Conservation (phyloP, 2,797 vertebrate species). For the Percopsis omiscomaycus region DNA sequence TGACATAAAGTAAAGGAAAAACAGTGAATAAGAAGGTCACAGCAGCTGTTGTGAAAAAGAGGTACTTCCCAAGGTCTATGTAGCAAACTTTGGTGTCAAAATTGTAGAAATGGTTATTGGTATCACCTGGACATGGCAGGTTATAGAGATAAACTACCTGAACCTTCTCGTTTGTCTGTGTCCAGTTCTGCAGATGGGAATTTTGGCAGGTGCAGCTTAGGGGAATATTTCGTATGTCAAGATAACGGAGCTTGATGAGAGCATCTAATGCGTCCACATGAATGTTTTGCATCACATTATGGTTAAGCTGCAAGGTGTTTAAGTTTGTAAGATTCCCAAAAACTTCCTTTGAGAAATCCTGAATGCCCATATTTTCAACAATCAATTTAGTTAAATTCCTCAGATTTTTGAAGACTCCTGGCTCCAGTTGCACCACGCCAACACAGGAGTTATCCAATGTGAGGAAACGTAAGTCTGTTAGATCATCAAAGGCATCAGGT, state of each 20-base stretch:
- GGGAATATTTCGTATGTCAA: constrained; percentile 82
- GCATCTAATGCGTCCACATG: constrained; percentile 61
- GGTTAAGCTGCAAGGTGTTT: constrained; percentile 72
- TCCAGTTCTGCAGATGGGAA: constrained; percentile 80
- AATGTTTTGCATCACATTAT: constrained; percentile 79
- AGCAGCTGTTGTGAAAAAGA: constrained; percentile 73
- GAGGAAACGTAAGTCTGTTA: constrained; percentile 73
- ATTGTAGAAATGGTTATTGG: constrained; percentile 68
- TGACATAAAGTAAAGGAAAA: constrained; percentile 77
- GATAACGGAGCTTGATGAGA: constrained; percentile 75
- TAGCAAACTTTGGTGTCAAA: constrained; percentile 83
- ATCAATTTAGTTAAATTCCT: constrained; percentile 66
- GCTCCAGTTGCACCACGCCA: constrained; percentile 73
- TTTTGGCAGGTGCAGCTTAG: constrained; percentile 84
- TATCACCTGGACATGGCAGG: constrained; percentile 63
- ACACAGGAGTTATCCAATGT: constrained; percentile 74
- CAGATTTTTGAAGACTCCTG: constrained; percentile 84
- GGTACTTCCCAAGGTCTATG: constrained; percentile 71
- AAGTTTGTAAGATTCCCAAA: constrained; percentile 82
- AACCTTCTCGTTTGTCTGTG: constrained; percentile 52
- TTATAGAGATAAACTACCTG: constrained; percentile 78
- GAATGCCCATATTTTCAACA: constrained; percentile 83
- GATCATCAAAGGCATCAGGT: constrained; percentile 77
- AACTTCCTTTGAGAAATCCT: constrained; percentile 75
- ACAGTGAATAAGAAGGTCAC: constrained; percentile 70